These are phyloP conservation scores for Sebastes paucispinis DNA, from an alignment of 2,797 vertebrate genomes.

Conservation along the genomic window DNA sequence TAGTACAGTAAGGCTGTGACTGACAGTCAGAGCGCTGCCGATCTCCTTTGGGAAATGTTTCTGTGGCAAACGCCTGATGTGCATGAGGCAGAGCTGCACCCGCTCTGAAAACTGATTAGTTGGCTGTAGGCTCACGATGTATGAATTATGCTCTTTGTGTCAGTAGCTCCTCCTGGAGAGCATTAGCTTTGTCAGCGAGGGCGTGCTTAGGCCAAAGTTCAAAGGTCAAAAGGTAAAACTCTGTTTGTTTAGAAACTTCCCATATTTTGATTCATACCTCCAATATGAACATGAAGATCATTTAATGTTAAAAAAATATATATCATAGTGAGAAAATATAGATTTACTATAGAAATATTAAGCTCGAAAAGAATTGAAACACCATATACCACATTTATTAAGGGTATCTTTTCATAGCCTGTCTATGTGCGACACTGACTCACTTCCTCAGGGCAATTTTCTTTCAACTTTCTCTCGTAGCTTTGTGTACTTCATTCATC, in stretches of 20 bases:
- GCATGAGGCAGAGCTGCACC: slow-evolving; percentile 55
- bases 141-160: slow-evolving; percentile 82
- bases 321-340: background rate
- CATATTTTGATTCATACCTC: background rate
- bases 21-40: slow-evolving; percentile 55
- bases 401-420: background rate
- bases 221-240: slow-evolving; percentile 65
- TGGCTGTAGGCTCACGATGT: slow-evolving; percentile 52
- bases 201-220: slow-evolving; percentile 40
- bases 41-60: slow-evolving; percentile 68
- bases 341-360: background rate
- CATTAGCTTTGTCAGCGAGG: slow-evolving; percentile 44
- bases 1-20: slow-evolving; percentile 42
- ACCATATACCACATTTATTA: background rate
- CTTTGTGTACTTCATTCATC: slow-evolving; percentile 38
- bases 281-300: background rate
- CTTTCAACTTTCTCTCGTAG: slow-evolving; percentile 18
- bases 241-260: slow-evolving; percentile 10
- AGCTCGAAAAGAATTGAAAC: background rate
- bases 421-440: slow-evolving; percentile 16
- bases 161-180: slow-evolving; percentile 39
- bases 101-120: slow-evolving; percentile 76
- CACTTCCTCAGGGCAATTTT: slow-evolving; percentile 14
- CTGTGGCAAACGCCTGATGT: slow-evolving; percentile 46
- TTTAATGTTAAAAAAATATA: background rate